phyloP scores from a whole-genome alignment of 2,888 invertebrate genomes.

The Spodoptera exigua region DNA sequence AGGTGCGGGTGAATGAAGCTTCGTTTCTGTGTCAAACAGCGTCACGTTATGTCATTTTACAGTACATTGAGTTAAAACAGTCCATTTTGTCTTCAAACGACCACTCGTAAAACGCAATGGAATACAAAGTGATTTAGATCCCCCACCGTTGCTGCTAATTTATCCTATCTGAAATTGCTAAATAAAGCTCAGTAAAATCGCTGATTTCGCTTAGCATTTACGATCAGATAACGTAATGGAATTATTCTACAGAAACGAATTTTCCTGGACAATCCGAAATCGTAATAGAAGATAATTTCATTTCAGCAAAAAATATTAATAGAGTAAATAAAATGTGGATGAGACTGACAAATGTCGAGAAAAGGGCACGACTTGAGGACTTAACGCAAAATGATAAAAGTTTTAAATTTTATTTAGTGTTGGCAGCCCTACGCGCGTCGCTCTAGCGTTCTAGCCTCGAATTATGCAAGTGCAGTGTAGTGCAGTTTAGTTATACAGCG shows the following conservation, averaged over 20 bases:
- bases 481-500: constrained; percentile 48
- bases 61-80: constrained; percentile 31
- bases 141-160: constrained; percentile 24
- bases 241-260: constrained; percentile 17
- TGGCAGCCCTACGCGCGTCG: constrained; percentile 38
- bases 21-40: constrained; percentile 4
- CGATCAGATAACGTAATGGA: constrained; percentile 36
- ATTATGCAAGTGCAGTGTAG: constrained; percentile 58
- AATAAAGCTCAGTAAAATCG: constrained; percentile 16
- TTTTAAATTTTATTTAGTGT: no score
- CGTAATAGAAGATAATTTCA: no score
- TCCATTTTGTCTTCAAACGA: constrained; percentile 24
- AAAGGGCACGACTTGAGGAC: no score
- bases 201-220: constrained; percentile 17
- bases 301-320: no score
- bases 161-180: constrained; percentile 24
- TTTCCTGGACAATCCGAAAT: constrained; percentile 9
- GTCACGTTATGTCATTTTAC: constrained; percentile 21
- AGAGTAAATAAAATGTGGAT: no score
- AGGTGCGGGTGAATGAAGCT: constrained; percentile 3
- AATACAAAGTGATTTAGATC: constrained; percentile 29
- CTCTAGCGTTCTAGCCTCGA: constrained; percentile 38
- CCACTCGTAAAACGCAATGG: constrained; percentile 38
- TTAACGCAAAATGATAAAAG: no score
- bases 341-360: no score